A percentile compares a stretch with the other conserved stretches of the same genome.
phyloP scores from a whole-genome alignment of 2,888 invertebrate genomes.

The Callyntrura guangdongensis region DNA sequence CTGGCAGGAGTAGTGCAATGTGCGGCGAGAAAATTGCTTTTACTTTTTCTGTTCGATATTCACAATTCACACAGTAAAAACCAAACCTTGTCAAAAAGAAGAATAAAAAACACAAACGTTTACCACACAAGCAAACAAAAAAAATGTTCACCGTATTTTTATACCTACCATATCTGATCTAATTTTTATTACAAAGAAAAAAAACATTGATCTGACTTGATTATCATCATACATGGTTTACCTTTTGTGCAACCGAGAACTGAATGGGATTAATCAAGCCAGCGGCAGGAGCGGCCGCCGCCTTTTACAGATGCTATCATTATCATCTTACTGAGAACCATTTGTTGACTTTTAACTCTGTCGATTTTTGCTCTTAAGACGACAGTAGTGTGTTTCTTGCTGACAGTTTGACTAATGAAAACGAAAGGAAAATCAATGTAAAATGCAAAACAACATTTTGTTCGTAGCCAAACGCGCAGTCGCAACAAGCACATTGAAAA shows the following conservation, averaged over 20 bases:
- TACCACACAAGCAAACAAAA: constrained; percentile 1
- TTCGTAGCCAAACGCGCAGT: not conserved
- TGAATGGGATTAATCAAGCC: constrained; percentile 40
- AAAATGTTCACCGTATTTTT: constrained; percentile 7
- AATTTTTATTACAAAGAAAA: constrained; percentile 27
- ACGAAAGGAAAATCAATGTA: constrained; percentile 43
- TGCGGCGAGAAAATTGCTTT: constrained; percentile 49
- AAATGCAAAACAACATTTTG: not conserved
- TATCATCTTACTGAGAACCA: not conserved
- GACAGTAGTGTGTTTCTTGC: constrained; percentile 15
- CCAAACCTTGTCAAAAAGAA: constrained; percentile 11
- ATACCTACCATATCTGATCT: constrained; percentile 32
- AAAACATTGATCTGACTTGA: constrained; percentile 8
- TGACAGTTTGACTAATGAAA: constrained; percentile 69
- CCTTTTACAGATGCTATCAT: constrained; percentile 34
- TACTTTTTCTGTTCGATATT: constrained; percentile 46
- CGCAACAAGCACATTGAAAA: not conserved
- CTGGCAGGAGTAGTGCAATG: not conserved
- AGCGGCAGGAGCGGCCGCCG: constrained; percentile 2
- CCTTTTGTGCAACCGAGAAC: constrained; percentile 5
- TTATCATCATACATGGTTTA: constrained; percentile 1
- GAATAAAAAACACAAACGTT: not conserved
- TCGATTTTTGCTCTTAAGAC: not conserved
- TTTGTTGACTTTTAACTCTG: not conserved
- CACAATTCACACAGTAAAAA: constrained; percentile 38